Conservation (phyloP, 1,140 invertebrate species). For the Drosophila lini region DNA sequence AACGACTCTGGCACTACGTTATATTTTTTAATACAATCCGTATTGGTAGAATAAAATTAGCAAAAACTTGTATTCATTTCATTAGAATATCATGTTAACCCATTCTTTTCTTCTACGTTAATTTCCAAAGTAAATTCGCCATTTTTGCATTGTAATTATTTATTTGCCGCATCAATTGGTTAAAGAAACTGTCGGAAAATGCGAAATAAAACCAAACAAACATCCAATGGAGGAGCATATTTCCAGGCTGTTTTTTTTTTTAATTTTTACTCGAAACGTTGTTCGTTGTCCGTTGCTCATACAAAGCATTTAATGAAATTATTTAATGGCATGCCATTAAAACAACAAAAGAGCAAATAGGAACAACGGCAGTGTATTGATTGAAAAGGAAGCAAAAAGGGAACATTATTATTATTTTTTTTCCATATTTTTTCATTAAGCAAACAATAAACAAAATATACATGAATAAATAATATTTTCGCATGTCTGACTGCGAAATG, state of each 20-base stretch:
- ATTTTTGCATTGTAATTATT: slow-evolving; percentile 1
- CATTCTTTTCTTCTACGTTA: not conserved
- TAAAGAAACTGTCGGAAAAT: slow-evolving; percentile 49
- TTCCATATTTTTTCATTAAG: slow-evolving; percentile 44
- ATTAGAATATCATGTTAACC: not conserved
- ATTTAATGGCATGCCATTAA: slow-evolving; percentile 80
- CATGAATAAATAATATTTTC: slow-evolving; percentile 69
- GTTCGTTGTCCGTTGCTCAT: slow-evolving; percentile 31
- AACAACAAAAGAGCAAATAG: slow-evolving; percentile 68
- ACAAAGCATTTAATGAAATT: slow-evolving; percentile 79
- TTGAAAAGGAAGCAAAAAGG: slow-evolving; percentile 21
- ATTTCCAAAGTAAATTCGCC: slow-evolving; percentile 12
- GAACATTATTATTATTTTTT: slow-evolving; percentile 43
- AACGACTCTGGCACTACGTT: not conserved
- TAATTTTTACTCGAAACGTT: slow-evolving; percentile 34
- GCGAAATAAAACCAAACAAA: slow-evolving; percentile 45
- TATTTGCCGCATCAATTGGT: slow-evolving; percentile 32
- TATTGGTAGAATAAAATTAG: not conserved
- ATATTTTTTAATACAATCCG: not conserved
- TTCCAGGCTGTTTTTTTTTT: slow-evolving; percentile 28
- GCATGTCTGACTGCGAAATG: slow-evolving; percentile 55
- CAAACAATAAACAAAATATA: slow-evolving; percentile 46
- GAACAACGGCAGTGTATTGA: slow-evolving; percentile 44
- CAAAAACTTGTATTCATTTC: not conserved
- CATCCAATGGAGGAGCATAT: slow-evolving; percentile 58